Evolutionary conservation across 2,888 invertebrate species (phyloP).

Genomic region (Penaeus monodon): DNA sequence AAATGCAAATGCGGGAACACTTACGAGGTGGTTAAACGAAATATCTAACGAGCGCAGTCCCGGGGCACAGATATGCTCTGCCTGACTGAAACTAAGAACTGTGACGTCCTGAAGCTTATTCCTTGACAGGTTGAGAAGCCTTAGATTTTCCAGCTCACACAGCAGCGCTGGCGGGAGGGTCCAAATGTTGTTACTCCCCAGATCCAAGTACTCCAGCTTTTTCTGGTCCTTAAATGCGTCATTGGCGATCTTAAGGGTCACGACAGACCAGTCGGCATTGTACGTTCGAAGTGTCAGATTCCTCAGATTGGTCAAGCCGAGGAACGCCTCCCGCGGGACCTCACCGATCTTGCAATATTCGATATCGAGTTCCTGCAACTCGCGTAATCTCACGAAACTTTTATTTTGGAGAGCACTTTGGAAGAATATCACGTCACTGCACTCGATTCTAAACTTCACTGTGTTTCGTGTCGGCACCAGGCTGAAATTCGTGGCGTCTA

Average conservation of each 20-base stretch:
- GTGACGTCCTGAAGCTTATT: conserved; percentile 84
- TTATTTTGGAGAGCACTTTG: conserved; percentile 77
- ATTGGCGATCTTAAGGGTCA: conserved; percentile 80
- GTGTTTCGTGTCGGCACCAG: conserved; percentile 88
- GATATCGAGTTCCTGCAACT: conserved; percentile 79
- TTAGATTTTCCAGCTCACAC: conserved; percentile 80
- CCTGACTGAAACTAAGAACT: conserved; percentile 76
- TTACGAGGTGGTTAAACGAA: conserved; percentile 90
- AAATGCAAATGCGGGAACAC: conserved; percentile 86
- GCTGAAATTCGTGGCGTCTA: conserved; percentile 88
- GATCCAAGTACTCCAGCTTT: conserved; percentile 80
- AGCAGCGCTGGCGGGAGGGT: conserved; percentile 82
- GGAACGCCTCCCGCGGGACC: conserved; percentile 84
- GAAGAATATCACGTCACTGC: conserved; percentile 84
- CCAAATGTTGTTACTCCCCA: conserved; percentile 86
- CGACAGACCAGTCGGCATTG: conserved; percentile 87
- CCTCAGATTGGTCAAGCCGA: conserved; percentile 81
- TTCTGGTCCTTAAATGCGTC: conserved; percentile 76
- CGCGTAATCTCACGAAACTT: conserved; percentile 73
- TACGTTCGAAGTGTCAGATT: conserved; percentile 86
- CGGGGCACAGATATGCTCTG: conserved; percentile 66
- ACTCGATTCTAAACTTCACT: conserved; percentile 82
- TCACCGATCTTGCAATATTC: conserved; percentile 85
- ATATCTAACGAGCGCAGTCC: conserved; percentile 85
- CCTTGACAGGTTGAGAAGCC: conserved; percentile 82